Conservation (phyloP, 2,113 vertebrate genomes). For the Petrocephalus microphthalmus region DNA sequence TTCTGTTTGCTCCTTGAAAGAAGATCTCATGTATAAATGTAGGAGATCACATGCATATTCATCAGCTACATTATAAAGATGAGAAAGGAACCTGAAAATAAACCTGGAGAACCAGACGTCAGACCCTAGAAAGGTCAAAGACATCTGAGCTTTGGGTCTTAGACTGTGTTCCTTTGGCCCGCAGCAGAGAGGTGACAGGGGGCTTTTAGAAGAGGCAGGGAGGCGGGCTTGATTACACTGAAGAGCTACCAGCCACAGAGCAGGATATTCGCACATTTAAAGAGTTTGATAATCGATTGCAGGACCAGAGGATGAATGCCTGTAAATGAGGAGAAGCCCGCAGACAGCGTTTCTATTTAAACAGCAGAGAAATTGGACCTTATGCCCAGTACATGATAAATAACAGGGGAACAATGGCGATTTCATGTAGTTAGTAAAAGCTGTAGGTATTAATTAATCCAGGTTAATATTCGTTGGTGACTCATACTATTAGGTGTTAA, state of each 20-base stretch:
- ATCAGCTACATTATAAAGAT: neutral
- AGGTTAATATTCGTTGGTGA: neutral
- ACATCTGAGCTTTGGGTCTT: neutral
- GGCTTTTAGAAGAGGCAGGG: neutral
- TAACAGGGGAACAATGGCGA: neutral
- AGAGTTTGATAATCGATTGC: neutral
- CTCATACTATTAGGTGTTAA: neutral
- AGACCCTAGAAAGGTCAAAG: neutral
- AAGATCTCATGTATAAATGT: neutral
- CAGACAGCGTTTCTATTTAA: neutral
- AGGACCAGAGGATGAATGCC: neutral
- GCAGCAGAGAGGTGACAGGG: neutral
- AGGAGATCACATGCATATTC: neutral
- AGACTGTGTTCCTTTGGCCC: neutral
- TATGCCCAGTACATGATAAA: neutral
- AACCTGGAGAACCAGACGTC: neutral
- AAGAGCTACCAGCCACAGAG: neutral
- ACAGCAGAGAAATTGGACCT: neutral
- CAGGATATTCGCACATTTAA: neutral
- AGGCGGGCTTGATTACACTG: neutral
- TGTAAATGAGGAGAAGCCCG: neutral
- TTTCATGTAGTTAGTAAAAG: neutral
- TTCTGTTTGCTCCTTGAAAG: neutral
- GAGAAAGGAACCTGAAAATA: neutral
- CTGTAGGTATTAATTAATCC: neutral